Base-by-base conservation (phyloP, 2,888 invertebrate species). In the Calameuta pallipes region DNA sequence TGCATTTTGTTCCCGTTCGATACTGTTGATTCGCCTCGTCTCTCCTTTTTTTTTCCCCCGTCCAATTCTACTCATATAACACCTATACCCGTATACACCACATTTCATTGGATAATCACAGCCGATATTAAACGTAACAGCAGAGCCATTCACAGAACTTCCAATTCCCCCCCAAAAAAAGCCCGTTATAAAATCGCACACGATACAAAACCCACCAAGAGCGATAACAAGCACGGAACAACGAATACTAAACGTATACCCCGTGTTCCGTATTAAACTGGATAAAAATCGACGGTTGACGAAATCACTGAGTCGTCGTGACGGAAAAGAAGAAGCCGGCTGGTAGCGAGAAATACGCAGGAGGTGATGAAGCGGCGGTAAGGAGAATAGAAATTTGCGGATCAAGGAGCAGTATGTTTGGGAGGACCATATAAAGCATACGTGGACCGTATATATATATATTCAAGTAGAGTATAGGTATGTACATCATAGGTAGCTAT, bases 31-130 rank as follows among this genome's bases (percentile, higher is more conserved):
- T 76, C 76, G 75, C 78, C 74, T 81, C 36, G 30, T 23, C 34
- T 36, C 36, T 74, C 33, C 15, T 74, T 86, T 88, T 89, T 88
- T 84, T 82, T 82, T 77, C 83, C 30, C 11, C 33, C 33, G 33
- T 71, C 30, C 71, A 71, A 34, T 35, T 35, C 71, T 3, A 71
- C 31, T 23, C 56, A 9, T 9, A 56, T 56, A 56, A 56, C 56
- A 56, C 56, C 56, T 23, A 56, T 9, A 56, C 56, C 56, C 56
- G 0, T 9, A 56, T 9, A 23, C 56, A 15, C 23, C 6, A 9
- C 6, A 9, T 56, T 56, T 56, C 56, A 56, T 56, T 56, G 9
- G 23, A 2, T 56, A 56, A 56, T 56, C 56, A 23, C 56, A 9
- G 56, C 15, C 56, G 23, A 56, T 56, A 56, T 56, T 56, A 56